phyloP scores from a whole-genome alignment of 2,797 vertebrate species.

The Pangasius macronema region DNA sequence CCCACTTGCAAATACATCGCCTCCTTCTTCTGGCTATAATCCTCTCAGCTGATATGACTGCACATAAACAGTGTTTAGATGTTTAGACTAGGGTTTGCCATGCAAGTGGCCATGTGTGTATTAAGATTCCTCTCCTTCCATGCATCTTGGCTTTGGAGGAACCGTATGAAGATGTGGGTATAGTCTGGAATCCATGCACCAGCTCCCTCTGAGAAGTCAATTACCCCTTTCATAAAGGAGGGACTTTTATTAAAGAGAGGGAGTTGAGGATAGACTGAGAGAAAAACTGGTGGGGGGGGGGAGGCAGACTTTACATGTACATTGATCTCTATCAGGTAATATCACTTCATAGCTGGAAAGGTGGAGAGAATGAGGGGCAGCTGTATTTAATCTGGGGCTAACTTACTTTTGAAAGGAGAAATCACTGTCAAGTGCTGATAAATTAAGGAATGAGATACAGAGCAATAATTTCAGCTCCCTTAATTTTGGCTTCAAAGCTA shows the following conservation, averaged over 20 bases:
- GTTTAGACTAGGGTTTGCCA: background rate
- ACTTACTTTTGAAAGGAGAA: background rate
- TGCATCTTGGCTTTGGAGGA: constrained; percentile 68
- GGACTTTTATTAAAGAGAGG: constrained; percentile 31
- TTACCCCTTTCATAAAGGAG: constrained; percentile 55
- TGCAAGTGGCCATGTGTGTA: constrained; percentile 33
- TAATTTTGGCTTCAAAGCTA: background rate
- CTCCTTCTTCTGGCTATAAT: background rate
- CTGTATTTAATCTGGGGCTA: background rate
- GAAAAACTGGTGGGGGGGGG: background rate
- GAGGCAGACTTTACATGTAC: background rate
- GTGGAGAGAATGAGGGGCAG: background rate
- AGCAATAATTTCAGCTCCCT: background rate
- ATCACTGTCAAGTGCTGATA: background rate
- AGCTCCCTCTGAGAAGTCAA: constrained; percentile 54
- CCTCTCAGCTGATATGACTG: background rate
- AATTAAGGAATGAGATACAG: background rate
- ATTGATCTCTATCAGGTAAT: constrained; percentile 21
- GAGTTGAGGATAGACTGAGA: background rate
- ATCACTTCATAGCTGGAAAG: background rate
- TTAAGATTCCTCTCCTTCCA: constrained; percentile 66
- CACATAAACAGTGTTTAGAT: background rate
- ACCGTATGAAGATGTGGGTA: constrained; percentile 67
- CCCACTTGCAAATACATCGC: background rate
- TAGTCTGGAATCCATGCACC: constrained; percentile 63